phyloP scores from a whole-genome alignment of 2,113 vertebrate genomes.

The Mohoua ochrocephala region DNA sequence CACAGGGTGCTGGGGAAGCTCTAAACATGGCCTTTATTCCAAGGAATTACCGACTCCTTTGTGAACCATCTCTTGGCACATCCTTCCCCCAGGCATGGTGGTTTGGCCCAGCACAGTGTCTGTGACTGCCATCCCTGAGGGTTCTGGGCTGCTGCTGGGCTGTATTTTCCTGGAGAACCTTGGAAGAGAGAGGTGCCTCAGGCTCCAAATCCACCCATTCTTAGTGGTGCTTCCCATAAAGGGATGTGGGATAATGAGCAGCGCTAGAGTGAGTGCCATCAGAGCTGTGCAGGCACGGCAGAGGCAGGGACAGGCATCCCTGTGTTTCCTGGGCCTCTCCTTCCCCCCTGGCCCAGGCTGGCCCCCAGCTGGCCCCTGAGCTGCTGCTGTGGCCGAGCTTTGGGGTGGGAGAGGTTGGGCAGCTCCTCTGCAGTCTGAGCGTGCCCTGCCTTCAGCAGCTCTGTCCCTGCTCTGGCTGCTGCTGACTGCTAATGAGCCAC shows the following conservation, averaged over 20 bases:
- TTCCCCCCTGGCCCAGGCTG: neutral
- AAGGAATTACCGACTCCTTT: neutral
- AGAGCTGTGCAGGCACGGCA: neutral
- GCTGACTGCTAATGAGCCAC: neutral
- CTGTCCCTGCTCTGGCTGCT: neutral
- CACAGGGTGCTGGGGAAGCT: neutral
- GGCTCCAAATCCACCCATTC: neutral
- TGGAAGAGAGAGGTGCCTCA: neutral
- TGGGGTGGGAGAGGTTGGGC: accelerated
- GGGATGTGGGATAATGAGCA: neutral
- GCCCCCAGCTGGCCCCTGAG: neutral
- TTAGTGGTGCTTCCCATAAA: neutral
- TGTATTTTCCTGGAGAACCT: neutral
- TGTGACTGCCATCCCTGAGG: neutral
- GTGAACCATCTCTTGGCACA: neutral
- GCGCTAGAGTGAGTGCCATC: neutral
- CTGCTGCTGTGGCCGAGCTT: neutral
- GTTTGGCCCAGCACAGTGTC: neutral
- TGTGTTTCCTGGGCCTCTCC: neutral
- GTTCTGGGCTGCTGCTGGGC: neutral
- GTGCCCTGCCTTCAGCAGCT: neutral
- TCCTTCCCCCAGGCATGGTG: neutral
- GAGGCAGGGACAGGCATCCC: too few relatives aligned
- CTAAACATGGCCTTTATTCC: neutral
- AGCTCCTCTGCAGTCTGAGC: neutral